Base-by-base conservation (phyloP, 1,140 invertebrate genomes). In the Neoseiulus cucumeris region DNA sequence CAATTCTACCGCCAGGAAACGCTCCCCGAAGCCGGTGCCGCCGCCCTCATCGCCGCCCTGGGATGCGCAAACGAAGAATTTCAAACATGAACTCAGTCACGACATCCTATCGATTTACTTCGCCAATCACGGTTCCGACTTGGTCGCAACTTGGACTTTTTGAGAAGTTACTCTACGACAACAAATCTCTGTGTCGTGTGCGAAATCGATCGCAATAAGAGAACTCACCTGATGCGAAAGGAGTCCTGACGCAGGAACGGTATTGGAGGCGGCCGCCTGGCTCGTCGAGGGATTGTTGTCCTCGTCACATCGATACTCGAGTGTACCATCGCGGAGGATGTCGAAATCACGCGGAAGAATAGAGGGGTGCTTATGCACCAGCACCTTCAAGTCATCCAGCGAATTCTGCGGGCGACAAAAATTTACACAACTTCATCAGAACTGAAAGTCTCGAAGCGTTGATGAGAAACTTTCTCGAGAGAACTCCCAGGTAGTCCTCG, bases 321-420 rank as follows among this genome's bases (percentile, higher is more conserved):
- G 22, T 14, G 51, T 59, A 33, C 51, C 51, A 33, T 59, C 51
- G 22, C 51, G 68, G 66, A 64, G 84, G 44, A 94, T 89, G 75
- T 93, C 89, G 78, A 94, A 92, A 75, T 94, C 89, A 39, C 85
- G 84, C 47, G 90, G 88, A 66, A 92, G 76, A 72, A 92, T 90
- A 17, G 89, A 92, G 12, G 90, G 90, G 79, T 93, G 89, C 71
- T 72, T 69, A 44, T 69, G 67, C 33, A 75, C 64, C 67, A 76
- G 72, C 55, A 70, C 69, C 44, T 70, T 71, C 51, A 75, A 67
- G 64, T 74, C 69, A 22, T 72, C 68, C 39, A 75, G 66, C 18
- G 74, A 75, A 65, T 73, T 67, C 65, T 71, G 59, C 12, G 51
- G 39, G 17, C 47, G 30, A 42, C 68, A 69, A 45, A 70, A 51